These are phyloP conservation scores for Lithosia quadra DNA, from an alignment of 2,888 invertebrate species.

Conservation along the genomic window DNA sequence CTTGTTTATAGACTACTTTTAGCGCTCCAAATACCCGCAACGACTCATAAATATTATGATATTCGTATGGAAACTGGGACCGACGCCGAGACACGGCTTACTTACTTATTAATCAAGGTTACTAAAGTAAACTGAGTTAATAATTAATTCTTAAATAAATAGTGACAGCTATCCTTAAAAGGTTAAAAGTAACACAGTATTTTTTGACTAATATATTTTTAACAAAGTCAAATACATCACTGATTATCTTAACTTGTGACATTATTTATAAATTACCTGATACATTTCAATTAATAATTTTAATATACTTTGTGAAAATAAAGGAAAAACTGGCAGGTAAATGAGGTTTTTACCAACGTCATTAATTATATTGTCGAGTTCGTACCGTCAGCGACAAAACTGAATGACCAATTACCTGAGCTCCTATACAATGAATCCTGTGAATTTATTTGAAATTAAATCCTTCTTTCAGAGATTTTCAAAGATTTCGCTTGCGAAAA, in stretches of 20 bases:
- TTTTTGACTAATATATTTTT: not conserved
- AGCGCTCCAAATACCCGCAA: no score
- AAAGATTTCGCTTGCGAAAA: no score
- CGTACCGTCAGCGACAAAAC: slow-evolving; percentile 18
- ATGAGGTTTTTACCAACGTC: slow-evolving; percentile 33
- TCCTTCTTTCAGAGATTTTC: not conserved
- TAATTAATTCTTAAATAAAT: not conserved
- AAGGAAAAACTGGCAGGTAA: slow-evolving; percentile 28
- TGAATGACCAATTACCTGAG: not conserved
- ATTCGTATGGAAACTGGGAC: no score
- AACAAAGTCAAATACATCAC: not conserved
- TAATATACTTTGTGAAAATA: not conserved
- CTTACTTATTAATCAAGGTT: no score
- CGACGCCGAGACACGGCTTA: no score
- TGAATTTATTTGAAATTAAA: not conserved
- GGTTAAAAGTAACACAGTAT: not conserved
- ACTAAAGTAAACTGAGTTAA: not conserved
- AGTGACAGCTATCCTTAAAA: not conserved
- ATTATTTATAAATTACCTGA: not conserved
- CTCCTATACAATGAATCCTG: not conserved
- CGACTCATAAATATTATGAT: no score
- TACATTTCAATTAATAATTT: slow-evolving; percentile 7
- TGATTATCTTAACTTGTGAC: not conserved
- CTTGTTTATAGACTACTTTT: no score
- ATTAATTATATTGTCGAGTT: slow-evolving; percentile 45